A percentile compares a stretch with the other conserved stretches of the same genome.
Evolutionary conservation across 2,113 vertebrate genomes (phyloP).

Genomic region (Irena cyanogastra): DNA sequence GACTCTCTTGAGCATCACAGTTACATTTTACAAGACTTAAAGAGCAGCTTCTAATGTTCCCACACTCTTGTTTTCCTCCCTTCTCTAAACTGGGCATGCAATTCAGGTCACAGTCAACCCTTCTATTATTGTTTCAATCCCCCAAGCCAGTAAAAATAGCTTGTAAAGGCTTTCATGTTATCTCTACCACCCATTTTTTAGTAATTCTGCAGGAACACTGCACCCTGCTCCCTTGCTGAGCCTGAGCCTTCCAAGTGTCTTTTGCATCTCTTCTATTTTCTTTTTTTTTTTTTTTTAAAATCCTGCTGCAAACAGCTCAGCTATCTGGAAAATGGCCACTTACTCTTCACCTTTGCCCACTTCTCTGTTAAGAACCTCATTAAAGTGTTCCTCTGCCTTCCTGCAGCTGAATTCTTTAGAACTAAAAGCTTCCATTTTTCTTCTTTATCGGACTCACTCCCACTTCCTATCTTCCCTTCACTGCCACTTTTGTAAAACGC

Average conservation of each 20-base stretch:
- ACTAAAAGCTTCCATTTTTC: constrained; percentile 21
- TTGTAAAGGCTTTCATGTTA: constrained; percentile 22
- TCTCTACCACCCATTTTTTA: background rate
- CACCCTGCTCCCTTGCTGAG: background rate
- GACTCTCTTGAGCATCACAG: background rate
- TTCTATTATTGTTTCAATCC: constrained; percentile 20
- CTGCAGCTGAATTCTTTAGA: background rate
- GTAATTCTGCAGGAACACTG: background rate
- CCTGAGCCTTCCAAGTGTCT: background rate
- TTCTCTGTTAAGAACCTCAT: constrained; percentile 44
- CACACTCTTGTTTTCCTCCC: background rate
- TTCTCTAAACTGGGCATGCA: background rate
- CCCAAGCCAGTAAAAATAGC: constrained; percentile 36
- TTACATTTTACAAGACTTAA: background rate
- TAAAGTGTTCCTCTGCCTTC: constrained; percentile 28
- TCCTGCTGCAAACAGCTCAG: background rate
- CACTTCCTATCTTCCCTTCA: background rate
- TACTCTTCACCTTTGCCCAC: constrained; percentile 34
- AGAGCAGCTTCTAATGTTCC: background rate
- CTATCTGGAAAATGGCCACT: background rate
- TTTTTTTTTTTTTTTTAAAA: background rate
- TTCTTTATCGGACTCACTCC: background rate
- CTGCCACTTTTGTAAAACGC: background rate
- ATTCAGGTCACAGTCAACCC: background rate
- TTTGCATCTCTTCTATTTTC: background rate